These are phyloP conservation scores for Callorhinus ursinus DNA, from an alignment of 2,113 vertebrate species.

Conservation along the genomic window DNA sequence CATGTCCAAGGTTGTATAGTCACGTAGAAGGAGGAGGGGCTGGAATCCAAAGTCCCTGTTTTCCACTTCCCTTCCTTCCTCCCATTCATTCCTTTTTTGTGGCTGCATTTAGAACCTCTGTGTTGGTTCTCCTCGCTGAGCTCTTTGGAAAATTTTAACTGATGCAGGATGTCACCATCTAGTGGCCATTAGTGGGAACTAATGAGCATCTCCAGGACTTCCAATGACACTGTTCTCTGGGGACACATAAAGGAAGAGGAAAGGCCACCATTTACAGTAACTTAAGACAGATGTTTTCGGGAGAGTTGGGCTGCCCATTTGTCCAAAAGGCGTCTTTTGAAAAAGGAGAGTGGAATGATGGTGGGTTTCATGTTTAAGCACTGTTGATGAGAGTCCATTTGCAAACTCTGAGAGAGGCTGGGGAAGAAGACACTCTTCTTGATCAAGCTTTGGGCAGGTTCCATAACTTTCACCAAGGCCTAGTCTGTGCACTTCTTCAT, in stretches of 20 bases:
- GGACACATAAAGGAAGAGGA: neutral
- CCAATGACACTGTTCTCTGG: neutral
- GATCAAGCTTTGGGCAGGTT: neutral
- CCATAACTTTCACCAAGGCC: neutral
- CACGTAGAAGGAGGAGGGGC: neutral
- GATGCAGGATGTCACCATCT: slow-evolving; percentile 40
- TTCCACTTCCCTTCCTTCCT: neutral
- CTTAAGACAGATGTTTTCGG: neutral
- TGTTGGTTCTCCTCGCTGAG: neutral
- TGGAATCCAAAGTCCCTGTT: neutral
- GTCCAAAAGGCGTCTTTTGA: neutral
- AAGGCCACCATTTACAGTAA: neutral
- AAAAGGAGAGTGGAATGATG: neutral
- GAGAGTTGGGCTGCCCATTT: neutral
- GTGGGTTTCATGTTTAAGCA: neutral
- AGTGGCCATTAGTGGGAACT: neutral
- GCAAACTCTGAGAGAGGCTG: neutral
- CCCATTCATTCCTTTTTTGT: neutral
- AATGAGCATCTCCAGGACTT: neutral
- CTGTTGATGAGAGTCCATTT: neutral
- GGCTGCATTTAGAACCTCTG: neutral
- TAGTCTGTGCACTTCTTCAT: neutral
- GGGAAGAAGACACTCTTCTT: neutral
- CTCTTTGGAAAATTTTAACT: neutral
- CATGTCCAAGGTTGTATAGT: no score